Base-by-base conservation (phyloP, 2,888 invertebrate genomes). In the Eupithecia vulgata region DNA sequence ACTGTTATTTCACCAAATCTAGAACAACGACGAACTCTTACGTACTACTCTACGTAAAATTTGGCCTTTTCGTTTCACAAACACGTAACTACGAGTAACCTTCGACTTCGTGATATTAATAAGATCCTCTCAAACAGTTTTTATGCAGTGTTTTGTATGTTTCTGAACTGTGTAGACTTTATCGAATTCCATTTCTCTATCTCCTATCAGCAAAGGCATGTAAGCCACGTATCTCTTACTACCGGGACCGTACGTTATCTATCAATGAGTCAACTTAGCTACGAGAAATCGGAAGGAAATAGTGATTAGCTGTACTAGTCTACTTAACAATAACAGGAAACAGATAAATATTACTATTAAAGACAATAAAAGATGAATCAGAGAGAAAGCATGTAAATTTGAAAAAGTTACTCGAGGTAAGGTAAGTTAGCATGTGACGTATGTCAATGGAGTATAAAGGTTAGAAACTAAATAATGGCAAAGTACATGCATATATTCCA, bases 261-360 rank as follows among this genome's bases (percentile, higher is more conserved):
- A 76, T 74, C 71, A 70, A 57, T 79, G 78, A 79, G 72, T 79
- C 78, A 79, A 68, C 40, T 62, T 25, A 70, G 15, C 62, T 68
- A 61, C 30, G n/a, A 37, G 62, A 61, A 71, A 45, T 70, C 68
- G 73, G 76, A 79, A 78, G 73, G 76, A 79, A 78, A 67, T 79
- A 45, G 70, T 68, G 76, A 75, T 62, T 68, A 74, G 67, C 21
- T 21, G 21, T 25, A 57, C 21, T 65, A 5, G 1, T 73, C 25
- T 52, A 40, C 30, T 57, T 30, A 30, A 57, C 30, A 67, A 72
- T 62, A 72, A 70, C 70, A 72, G 75, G 75, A 72, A 72, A 75
- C 30, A 40, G 30, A 65, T 37, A 40, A 59, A 75, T 71, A n/a
- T 65, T 42, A 21, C 25, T 72, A 45, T 61, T 70, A 34, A 7